Evolutionary conservation across 1,140 invertebrate genomes (phyloP).

Genomic region (Brachionus rotundiformis): DNA sequence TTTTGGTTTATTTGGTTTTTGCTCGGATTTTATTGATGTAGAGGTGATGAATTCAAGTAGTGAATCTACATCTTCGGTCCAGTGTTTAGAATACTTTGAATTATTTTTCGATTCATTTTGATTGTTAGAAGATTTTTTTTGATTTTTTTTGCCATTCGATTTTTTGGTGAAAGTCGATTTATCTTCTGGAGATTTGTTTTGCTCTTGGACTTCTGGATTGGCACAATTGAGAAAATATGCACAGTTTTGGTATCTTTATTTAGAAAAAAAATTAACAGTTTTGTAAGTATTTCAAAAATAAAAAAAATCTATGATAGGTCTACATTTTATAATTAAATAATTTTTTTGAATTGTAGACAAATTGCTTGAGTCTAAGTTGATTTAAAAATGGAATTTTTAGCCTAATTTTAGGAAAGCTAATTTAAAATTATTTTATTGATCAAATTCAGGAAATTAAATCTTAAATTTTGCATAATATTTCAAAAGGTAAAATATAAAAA

Average conservation of each 20-base stretch:
- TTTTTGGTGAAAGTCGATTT: background rate
- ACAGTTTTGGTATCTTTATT: background rate
- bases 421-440: too few species aligned
- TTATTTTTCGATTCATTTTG: background rate
- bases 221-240: background rate
- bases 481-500: too few species aligned
- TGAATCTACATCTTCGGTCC: background rate
- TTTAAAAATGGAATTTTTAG: too few species aligned
- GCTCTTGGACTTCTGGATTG: background rate
- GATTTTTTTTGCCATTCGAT: background rate
- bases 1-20: slow-evolving; percentile 17
- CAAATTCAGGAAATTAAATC: too few species aligned
- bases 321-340: too few species aligned
- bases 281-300: background rate
- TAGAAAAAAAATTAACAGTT: background rate
- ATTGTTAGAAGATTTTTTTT: background rate
- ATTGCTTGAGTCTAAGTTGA: too few species aligned
- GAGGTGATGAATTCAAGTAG: slow-evolving; percentile 19
- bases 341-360: too few species aligned
- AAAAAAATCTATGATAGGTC: too few species aligned
- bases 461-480: too few species aligned
- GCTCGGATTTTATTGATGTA: background rate
- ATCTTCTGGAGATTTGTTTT: background rate
- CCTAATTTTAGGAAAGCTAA: too few species aligned
- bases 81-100: slow-evolving; percentile 1